These are phyloP conservation scores for Pleuronectes platessa DNA, from an alignment of 2,113 vertebrate genomes.

Conservation along the genomic window DNA sequence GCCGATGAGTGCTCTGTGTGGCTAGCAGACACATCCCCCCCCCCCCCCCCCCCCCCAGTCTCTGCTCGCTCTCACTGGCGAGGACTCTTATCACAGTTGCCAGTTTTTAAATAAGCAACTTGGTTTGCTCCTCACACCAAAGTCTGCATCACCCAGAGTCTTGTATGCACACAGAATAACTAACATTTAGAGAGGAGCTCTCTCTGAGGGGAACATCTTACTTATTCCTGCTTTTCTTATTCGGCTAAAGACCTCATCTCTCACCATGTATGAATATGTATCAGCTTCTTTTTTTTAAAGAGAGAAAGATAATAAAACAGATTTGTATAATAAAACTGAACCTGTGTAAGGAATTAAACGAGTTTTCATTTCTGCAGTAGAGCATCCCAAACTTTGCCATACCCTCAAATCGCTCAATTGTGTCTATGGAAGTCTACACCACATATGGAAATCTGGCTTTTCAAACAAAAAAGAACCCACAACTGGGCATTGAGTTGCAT, in stretches of 20 bases:
- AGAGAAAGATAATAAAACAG: no score
- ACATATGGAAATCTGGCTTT: background rate
- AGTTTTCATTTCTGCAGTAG: no score
- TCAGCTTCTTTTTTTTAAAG: background rate
- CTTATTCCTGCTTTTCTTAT: background rate
- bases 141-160: slow-evolving; percentile 15
- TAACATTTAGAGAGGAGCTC: background rate
- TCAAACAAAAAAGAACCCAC: background rate
- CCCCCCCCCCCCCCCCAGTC: slow-evolving; percentile 3
- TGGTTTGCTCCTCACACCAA: slow-evolving; percentile 50
- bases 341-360: no score
- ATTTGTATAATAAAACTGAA: background rate
- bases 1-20: background rate
- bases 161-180: slow-evolving; percentile 42
- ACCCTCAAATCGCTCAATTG: no score
- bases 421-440: no score
- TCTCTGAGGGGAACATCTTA: background rate
- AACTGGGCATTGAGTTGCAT: background rate
- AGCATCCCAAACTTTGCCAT: no score
- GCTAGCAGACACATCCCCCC: background rate
- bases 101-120: slow-evolving; percentile 48
- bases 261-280: background rate
- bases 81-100: slow-evolving; percentile 5
- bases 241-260: background rate
- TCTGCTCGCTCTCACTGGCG: slow-evolving; percentile 17